phyloP scores from a whole-genome alignment of 2,888 invertebrate species.

The Phyto melanocephala region DNA sequence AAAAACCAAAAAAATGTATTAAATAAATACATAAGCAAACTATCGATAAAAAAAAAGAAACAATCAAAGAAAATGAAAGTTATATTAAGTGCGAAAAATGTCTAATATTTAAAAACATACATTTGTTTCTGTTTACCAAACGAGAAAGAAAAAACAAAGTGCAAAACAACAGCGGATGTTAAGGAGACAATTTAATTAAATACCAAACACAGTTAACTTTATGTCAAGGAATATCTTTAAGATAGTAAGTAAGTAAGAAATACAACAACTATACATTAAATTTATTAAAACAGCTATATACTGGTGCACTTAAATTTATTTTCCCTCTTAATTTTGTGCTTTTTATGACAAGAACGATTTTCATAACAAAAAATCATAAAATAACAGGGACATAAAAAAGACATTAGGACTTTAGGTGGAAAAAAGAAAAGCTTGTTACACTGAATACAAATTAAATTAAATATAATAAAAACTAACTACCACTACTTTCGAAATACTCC shows the following conservation, averaged over 20 bases:
- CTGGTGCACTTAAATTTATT: not conserved
- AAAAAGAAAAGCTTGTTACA: slow-evolving; percentile 18
- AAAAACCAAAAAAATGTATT: slow-evolving; percentile 10
- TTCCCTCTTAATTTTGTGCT: slow-evolving; percentile 1
- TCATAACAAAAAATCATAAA: not conserved
- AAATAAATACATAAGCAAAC: not conserved
- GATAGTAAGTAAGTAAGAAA: slow-evolving; percentile 8
- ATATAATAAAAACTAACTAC: slow-evolving; percentile 24
- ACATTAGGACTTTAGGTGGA: slow-evolving; percentile 40
- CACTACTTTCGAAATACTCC: not conserved
- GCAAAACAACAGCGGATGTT: slow-evolving; percentile 41
- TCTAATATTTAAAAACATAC: not conserved
- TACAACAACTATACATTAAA: not conserved
- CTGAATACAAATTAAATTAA: slow-evolving; percentile 50
- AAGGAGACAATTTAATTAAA: slow-evolving; percentile 60
- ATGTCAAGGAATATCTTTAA: slow-evolving; percentile 36
- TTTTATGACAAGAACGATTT: not conserved
- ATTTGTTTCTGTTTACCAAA: not conserved
- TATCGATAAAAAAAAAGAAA: not conserved
- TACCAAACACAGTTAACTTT: slow-evolving; percentile 45
- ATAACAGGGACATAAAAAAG: slow-evolving; percentile 44
- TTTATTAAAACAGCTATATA: not conserved
- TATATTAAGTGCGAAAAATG: not conserved
- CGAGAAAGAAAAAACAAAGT: not conserved
- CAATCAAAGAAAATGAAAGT: slow-evolving; percentile 35